Conservation (phyloP, 2,888 invertebrate genomes). For the Muschampia plurimacula region DNA sequence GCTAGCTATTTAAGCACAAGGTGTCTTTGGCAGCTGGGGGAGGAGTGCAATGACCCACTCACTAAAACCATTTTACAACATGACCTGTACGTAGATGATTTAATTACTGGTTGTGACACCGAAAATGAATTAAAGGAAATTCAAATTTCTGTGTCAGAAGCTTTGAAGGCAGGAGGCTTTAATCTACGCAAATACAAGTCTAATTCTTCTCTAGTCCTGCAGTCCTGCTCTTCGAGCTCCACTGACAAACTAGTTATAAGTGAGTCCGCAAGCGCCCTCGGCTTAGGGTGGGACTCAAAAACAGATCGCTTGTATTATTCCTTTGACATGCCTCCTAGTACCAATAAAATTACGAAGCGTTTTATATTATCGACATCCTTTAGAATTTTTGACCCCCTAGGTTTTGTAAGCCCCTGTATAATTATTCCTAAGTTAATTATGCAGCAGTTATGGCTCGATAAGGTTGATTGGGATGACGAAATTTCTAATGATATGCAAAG, state of each 20-base stretch:
- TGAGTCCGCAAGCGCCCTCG: background rate
- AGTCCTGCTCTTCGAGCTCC: no score
- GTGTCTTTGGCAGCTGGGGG: no score
- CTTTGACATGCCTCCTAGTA: background rate
- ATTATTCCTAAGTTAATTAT: background rate
- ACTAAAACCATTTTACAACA: no score
- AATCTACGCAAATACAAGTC: no score
- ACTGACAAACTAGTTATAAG: background rate
- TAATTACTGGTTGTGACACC: no score
- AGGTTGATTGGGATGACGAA: background rate
- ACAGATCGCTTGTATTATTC: background rate
- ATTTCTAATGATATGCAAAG: background rate
- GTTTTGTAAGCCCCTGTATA: background rate
- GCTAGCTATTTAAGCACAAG: no score
- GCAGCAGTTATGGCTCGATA: background rate
- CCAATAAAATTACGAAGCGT: background rate
- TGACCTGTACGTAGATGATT: background rate
- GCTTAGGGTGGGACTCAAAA: background rate
- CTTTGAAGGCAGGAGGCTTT: no score
- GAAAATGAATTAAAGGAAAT: no score
- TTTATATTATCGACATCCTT: background rate
- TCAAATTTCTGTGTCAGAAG: no score
- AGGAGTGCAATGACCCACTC: no score
- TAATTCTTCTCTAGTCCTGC: no score
- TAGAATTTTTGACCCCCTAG: background rate